These are phyloP conservation scores for Pterois miles DNA, from an alignment of 2,797 vertebrate species.

Conservation along the genomic window DNA sequence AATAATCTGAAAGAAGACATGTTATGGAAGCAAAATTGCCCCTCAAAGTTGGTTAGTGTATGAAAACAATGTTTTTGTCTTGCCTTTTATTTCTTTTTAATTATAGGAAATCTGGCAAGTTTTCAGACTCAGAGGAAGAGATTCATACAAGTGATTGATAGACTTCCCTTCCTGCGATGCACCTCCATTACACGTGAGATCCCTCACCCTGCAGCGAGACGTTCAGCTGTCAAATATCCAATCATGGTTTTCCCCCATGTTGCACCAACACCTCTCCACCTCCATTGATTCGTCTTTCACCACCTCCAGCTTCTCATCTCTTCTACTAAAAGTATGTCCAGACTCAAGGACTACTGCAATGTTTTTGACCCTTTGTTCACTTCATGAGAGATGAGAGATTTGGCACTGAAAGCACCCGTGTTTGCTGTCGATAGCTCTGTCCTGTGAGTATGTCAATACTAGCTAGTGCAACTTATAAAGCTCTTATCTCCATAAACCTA, in stretches of 20 bases:
- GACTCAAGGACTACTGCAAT: slow-evolving; percentile 19
- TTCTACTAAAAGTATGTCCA: background rate
- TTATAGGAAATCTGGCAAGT: background rate
- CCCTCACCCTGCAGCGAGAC: background rate
- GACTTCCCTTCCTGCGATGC: background rate
- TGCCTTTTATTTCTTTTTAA: background rate
- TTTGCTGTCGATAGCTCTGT: slow-evolving; percentile 25
- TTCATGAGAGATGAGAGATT: slow-evolving; percentile 8
- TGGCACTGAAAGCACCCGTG: slow-evolving; percentile 32
- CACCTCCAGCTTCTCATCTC: slow-evolving; percentile 13
- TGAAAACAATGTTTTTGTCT: background rate
- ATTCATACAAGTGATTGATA: background rate
- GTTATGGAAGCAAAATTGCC: too few relatives aligned
- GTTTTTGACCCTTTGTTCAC: slow-evolving; percentile 27
- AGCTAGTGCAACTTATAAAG: background rate
- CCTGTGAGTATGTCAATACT: slow-evolving; percentile 5
- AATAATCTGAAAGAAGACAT: too few relatives aligned
- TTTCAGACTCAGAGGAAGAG: background rate
- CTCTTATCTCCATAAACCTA: slow-evolving; percentile 18
- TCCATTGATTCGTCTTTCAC: slow-evolving; percentile 22
- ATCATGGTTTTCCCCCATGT: background rate
- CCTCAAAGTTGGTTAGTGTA: background rate
- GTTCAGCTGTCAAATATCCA: slow-evolving; percentile 24
- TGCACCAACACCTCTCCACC: slow-evolving; percentile 36
- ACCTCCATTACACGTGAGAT: slow-evolving; percentile 2